A percentile compares a stretch with the other conserved stretches of the same genome.
These are phyloP conservation scores for Epinephelus coioides DNA, from an alignment of 2,797 vertebrate genomes.

Conservation along the genomic window DNA sequence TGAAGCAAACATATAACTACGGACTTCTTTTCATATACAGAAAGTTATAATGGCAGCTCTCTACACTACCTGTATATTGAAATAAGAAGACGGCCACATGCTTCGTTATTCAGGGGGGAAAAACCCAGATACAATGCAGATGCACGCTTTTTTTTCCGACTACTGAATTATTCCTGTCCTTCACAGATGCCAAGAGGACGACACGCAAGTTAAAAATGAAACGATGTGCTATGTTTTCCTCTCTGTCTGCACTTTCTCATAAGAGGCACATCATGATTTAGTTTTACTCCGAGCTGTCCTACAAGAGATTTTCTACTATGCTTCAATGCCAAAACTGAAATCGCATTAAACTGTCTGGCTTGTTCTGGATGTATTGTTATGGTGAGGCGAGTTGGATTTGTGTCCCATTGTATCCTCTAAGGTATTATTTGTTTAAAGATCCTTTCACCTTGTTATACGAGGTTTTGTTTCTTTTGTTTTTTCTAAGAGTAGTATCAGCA, in stretches of 20 bases:
- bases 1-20: slow-evolving; percentile 26
- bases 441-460: slow-evolving; percentile 29
- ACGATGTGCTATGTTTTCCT: slow-evolving; percentile 57
- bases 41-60: slow-evolving; percentile 3
- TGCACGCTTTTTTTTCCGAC: slow-evolving; percentile 27
- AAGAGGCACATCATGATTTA: slow-evolving; percentile 62
- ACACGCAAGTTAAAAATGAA: slow-evolving; percentile 58
- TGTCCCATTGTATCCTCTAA: slow-evolving; percentile 1
- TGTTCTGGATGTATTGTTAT: slow-evolving; percentile 44
- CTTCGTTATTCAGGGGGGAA: not conserved
- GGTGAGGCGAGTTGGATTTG: slow-evolving; percentile 16
- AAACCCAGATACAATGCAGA: slow-evolving; percentile 29
- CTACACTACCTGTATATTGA: not conserved
- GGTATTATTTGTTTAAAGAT: slow-evolving; percentile 45
- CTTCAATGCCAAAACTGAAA: slow-evolving; percentile 52
- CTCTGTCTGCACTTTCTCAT: slow-evolving; percentile 56
- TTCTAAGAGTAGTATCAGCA: slow-evolving; percentile 26
- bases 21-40: slow-evolving; percentile 1
- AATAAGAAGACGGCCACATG: not conserved
- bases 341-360: slow-evolving; percentile 57
- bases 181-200: slow-evolving; percentile 55
- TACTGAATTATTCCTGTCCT: slow-evolving; percentile 44
- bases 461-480: not conserved
- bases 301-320: slow-evolving; percentile 37
- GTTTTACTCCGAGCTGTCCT: slow-evolving; percentile 55